phyloP scores from a whole-genome alignment of 2,888 invertebrate species.

The Erebia aethiops region DNA sequence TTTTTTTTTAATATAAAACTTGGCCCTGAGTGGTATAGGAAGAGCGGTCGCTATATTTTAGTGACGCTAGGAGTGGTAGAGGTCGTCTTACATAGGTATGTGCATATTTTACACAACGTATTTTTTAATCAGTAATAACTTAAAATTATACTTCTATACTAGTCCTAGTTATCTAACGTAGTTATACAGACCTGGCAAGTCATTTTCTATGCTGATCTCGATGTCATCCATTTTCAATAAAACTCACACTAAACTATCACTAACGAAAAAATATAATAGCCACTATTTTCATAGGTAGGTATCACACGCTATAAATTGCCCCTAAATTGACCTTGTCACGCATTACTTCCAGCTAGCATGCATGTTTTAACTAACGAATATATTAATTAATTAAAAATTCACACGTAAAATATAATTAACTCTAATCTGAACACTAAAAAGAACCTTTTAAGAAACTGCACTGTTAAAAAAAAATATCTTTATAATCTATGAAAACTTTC shows the following conservation, averaged over 20 bases:
- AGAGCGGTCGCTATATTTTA: too few relatives aligned
- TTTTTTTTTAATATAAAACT: too few relatives aligned
- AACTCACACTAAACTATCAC: conserved; percentile 21
- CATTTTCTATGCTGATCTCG: conserved; percentile 45
- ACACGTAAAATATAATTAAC: conserved; percentile 1
- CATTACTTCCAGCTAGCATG: conserved; percentile 49
- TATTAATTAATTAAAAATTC: conserved; percentile 25
- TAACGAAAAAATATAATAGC: conserved; percentile 26
- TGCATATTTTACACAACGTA: too few relatives aligned
- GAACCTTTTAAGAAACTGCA: conserved; percentile 36
- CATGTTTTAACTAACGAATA: conserved; percentile 38
- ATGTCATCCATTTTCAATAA: conserved; percentile 52
- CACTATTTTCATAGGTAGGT: conserved; percentile 38
- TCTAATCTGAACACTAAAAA: conserved; percentile 24
- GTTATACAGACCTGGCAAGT: conserved; percentile 44
- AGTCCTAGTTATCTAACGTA: too few relatives aligned
- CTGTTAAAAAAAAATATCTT: conserved; percentile 26
- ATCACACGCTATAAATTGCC: conserved; percentile 48
- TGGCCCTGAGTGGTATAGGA: too few relatives aligned
- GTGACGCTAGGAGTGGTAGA: too few relatives aligned
- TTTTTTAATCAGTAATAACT: too few relatives aligned
- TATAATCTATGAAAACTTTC: conserved; percentile 47
- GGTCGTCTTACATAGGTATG: too few relatives aligned
- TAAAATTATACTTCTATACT: too few relatives aligned
- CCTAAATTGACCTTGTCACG: conserved; percentile 54